phyloP scores from a whole-genome alignment of 2,797 vertebrate species.

The Spheniscus humboldti region DNA sequence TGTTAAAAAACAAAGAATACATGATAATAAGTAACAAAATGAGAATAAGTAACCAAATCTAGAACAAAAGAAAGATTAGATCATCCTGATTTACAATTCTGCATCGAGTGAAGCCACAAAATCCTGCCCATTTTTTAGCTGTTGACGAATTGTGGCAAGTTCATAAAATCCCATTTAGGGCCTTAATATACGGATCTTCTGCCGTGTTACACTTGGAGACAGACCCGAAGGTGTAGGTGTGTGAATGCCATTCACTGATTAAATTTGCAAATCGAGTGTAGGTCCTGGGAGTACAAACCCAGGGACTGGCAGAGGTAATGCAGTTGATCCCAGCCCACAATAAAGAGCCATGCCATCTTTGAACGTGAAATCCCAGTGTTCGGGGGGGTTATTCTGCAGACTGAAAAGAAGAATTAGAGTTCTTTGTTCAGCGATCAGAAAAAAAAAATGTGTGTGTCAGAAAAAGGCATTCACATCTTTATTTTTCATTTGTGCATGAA shows the following conservation, averaged over 20 bases:
- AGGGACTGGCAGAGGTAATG: background rate
- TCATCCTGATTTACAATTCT: background rate
- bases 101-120: background rate
- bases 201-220: background rate
- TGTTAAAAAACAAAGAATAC: background rate
- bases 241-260: background rate
- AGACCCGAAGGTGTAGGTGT: background rate
- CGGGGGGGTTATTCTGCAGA: background rate
- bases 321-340: background rate
- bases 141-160: background rate
- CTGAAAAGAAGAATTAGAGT: slow-evolving; percentile 6
- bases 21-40: background rate
- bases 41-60: background rate
- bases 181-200: background rate
- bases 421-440: slow-evolving; percentile 20
- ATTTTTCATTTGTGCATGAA: slow-evolving; percentile 34
- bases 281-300: background rate
- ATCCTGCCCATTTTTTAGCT: background rate
- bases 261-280: background rate
- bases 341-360: background rate
- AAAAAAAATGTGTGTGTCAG: background rate
- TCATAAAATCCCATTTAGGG: background rate
- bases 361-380: background rate
- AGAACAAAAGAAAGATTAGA: background rate
- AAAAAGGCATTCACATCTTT: slow-evolving; percentile 32